These are phyloP conservation scores for Gnathonemus echidnorhynchus DNA, from an alignment of 2,113 vertebrate genomes.

Conservation along the genomic window DNA sequence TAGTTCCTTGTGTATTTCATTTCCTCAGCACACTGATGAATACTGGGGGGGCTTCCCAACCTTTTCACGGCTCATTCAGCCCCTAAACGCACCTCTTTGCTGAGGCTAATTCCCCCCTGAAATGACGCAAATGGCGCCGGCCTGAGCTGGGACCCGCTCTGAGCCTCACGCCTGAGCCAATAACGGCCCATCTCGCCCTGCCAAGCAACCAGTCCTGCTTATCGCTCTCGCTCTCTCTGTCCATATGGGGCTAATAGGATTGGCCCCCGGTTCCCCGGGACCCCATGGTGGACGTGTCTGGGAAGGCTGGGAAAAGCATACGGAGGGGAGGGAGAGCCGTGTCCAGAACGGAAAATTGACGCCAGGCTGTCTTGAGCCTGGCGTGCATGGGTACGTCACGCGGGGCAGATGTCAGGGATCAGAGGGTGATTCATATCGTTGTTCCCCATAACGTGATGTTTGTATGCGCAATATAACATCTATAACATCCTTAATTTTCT, in stretches of 20 bases:
- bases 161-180: constrained; percentile 50
- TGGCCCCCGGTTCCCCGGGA: constrained; percentile 25
- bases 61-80: constrained; percentile 31
- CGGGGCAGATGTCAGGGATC: not conserved
- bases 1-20: not conserved
- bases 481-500: not conserved
- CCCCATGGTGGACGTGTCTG: constrained; percentile 10
- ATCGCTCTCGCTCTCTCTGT: not conserved
- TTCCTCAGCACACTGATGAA: constrained; percentile 19
- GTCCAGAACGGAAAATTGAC: not conserved
- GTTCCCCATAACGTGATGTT: not conserved
- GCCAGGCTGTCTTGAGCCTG: not conserved
- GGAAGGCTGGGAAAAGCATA: not conserved
- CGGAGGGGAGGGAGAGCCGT: not conserved
- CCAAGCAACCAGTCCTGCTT: constrained; percentile 27
- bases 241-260: constrained; percentile 28
- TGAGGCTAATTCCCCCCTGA: constrained; percentile 41
- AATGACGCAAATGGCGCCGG: constrained; percentile 37
- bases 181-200: constrained; percentile 24
- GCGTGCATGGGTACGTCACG: not conserved
- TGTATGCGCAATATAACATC: not conserved
- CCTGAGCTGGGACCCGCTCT: constrained; percentile 38
- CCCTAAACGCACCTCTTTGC: constrained; percentile 30
- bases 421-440: not conserved
- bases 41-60: constrained; percentile 20